phyloP scores from a whole-genome alignment of 2,113 vertebrate species.

The Corythornis vintsioides region DNA sequence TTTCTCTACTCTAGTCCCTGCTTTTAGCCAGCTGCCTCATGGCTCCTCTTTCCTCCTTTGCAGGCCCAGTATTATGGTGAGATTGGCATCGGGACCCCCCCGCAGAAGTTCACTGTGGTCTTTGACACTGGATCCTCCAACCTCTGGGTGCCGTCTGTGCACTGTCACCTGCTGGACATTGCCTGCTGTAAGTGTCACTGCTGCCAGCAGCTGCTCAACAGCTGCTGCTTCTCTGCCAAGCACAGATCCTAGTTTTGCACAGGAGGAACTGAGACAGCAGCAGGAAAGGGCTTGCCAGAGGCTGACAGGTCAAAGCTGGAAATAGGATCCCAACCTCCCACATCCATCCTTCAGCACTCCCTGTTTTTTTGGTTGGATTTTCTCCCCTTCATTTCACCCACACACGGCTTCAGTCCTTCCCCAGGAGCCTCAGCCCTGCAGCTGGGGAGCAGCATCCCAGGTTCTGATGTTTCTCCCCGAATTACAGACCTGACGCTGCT shows the following conservation, averaged over 20 bases:
- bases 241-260: background rate
- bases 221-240: background rate
- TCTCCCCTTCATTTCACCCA: background rate
- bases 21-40: background rate
- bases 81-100: conserved; percentile 87
- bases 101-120: conserved; percentile 90
- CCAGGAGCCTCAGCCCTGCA: background rate
- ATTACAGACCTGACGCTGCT: background rate
- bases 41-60: background rate
- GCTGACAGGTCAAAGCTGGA: background rate
- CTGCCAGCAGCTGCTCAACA: background rate
- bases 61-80: conserved; percentile 94
- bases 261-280: background rate
- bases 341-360: background rate
- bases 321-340: background rate
- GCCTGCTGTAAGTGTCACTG: conserved; percentile 87
- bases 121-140: conserved; percentile 98
- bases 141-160: conserved; percentile 93
- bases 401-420: background rate
- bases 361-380: background rate
- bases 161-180: conserved; percentile 84
- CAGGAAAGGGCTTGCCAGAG: background rate
- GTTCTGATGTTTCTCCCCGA: conserved; percentile 15
- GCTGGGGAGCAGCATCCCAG: background rate
- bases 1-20: background rate